These are phyloP conservation scores for Takifugu bimaculatus DNA, from an alignment of 2,113 vertebrate genomes.

Conservation along the genomic window DNA sequence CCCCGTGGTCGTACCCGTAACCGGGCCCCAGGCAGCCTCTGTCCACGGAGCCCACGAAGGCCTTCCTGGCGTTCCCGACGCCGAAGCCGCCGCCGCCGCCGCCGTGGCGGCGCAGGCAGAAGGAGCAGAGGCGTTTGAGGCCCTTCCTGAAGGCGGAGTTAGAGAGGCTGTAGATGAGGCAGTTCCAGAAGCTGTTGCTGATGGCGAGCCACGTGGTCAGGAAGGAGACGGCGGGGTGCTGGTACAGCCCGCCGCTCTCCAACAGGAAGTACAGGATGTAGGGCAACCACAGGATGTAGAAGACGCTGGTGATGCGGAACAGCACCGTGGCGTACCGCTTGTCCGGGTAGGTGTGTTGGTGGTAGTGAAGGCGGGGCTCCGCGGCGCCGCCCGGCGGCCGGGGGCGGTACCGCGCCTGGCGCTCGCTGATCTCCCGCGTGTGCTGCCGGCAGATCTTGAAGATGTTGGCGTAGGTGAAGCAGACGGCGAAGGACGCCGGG, in stretches of 20 bases:
- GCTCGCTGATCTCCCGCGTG: conserved; percentile 91
- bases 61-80: conserved; percentile 76
- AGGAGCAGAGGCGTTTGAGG: conserved; percentile 90
- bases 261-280: conserved; percentile 97
- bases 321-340: conserved; percentile 95
- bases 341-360: conserved; percentile 75
- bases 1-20: conserved; percentile 41
- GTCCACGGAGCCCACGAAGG: conserved; percentile 66
- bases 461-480: conserved; percentile 97
- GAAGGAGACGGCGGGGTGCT: conserved; percentile 85
- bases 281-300: conserved; percentile 96
- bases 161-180: conserved; percentile 98
- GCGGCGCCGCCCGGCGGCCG: conserved; percentile 67
- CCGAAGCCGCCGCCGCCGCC: conserved; percentile 41
- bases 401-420: conserved; percentile 88
- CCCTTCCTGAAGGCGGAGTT: conserved; percentile 97
- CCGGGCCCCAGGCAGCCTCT: conserved; percentile 39
- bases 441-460: conserved; percentile 98
- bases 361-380: conserved; percentile 22
- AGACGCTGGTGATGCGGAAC: conserved; percentile 96
- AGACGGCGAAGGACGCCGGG: conserved; percentile 88
- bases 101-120: conserved; percentile 78
- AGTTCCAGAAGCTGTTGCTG: conserved; percentile 99
- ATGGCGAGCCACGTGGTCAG: conserved; percentile 98
- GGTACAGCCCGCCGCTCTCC: conserved; percentile 89